phyloP scores from a whole-genome alignment of 1,140 invertebrate species.

The Zeugodacus cucurbitae region DNA sequence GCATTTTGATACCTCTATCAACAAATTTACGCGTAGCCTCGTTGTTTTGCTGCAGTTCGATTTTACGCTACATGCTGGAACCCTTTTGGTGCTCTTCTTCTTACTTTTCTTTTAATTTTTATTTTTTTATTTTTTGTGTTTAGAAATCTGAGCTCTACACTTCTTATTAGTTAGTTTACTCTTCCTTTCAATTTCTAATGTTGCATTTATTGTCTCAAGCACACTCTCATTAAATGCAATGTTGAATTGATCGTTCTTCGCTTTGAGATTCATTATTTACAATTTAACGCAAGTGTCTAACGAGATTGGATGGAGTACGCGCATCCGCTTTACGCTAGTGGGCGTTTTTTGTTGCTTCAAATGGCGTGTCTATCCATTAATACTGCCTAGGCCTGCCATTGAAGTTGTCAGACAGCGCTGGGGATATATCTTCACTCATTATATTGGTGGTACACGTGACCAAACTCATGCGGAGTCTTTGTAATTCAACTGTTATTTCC shows the following conservation, averaged over 20 bases:
- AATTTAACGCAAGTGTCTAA: background rate
- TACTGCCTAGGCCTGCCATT: background rate
- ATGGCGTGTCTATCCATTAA: background rate
- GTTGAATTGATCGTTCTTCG: background rate
- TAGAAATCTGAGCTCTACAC: background rate
- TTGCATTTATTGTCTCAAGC: background rate
- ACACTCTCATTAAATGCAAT: background rate
- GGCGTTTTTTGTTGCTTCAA: background rate
- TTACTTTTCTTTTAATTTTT: background rate
- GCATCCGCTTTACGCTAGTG: background rate
- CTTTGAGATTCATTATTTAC: background rate
- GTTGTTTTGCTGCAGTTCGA: background rate
- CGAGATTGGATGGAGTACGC: background rate
- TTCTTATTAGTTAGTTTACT: background rate
- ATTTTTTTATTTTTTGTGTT: background rate
- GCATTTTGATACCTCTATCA: constrained; percentile 3
- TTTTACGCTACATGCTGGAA: background rate
- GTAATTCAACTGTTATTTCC: no score
- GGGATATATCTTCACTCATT: no score
- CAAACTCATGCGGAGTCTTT: no score
- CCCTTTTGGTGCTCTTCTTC: background rate
- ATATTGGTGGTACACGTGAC: no score
- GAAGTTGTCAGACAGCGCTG: no score
- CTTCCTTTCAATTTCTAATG: background rate
- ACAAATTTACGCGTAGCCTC: background rate